These are phyloP conservation scores for Hyles euphorbiae DNA, from an alignment of 1,140 invertebrate genomes.

Conservation along the genomic window DNA sequence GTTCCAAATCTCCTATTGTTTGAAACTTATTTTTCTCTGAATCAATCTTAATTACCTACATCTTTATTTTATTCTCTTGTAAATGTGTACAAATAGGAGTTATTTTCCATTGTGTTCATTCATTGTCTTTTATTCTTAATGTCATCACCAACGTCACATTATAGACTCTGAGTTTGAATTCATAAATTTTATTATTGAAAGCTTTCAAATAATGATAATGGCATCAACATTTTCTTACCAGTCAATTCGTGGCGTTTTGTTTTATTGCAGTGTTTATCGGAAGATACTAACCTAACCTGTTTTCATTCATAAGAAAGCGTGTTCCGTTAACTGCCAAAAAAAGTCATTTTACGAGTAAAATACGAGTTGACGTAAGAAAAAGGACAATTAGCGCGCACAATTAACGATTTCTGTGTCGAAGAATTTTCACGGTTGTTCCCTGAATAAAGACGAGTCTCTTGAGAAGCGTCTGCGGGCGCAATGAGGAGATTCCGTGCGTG, in stretches of 20 bases:
- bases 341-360: constrained; percentile 12
- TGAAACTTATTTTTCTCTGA: too few relatives aligned
- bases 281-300: constrained; percentile 2
- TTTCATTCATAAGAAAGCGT: constrained; percentile 8
- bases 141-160: too few relatives aligned
- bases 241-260: not conserved
- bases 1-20: too few relatives aligned
- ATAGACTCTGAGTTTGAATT: too few relatives aligned
- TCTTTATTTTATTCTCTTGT: too few relatives aligned
- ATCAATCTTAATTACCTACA: too few relatives aligned
- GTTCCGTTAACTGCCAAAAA: constrained; percentile 7
- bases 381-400: constrained; percentile 36
- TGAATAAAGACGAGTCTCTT: constrained; percentile 48
- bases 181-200: too few relatives aligned
- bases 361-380: constrained; percentile 19
- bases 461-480: constrained; percentile 34
- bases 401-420: constrained; percentile 36
- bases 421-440: constrained; percentile 55
- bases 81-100: too few relatives aligned
- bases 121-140: too few relatives aligned
- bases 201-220: too few relatives aligned
- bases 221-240: too few relatives aligned
- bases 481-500: constrained; percentile 33
- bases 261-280: constrained; percentile 2
- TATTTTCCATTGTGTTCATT: too few relatives aligned